Conservation (phyloP, 2,113 vertebrate species). For the Oreochromis tanganicae region DNA sequence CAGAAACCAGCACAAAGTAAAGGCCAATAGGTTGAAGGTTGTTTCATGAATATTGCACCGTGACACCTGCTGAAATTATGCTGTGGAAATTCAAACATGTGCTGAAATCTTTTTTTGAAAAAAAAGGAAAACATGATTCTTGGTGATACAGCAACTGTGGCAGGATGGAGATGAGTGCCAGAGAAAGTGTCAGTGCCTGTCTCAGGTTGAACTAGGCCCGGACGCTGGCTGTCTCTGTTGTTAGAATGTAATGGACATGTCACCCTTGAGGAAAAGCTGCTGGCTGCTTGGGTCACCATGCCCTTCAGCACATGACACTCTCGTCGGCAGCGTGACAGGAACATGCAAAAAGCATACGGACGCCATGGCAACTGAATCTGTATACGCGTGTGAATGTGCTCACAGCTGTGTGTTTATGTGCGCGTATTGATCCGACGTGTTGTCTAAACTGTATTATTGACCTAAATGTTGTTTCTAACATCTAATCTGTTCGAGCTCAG, state of each 20-base stretch:
- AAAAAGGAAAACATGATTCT: neutral
- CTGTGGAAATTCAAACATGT: slow-evolving; percentile 23
- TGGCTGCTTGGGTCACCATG: slow-evolving; percentile 45
- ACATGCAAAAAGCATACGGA: slow-evolving; percentile 56
- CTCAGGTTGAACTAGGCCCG: slow-evolving; percentile 4
- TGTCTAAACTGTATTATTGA: slow-evolving; percentile 58
- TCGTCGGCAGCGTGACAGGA: slow-evolving; percentile 37
- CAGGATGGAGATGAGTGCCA: slow-evolving; percentile 1
- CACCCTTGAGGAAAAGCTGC: slow-evolving; percentile 48
- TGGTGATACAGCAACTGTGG: neutral
- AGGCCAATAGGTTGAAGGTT: slow-evolving; percentile 35
- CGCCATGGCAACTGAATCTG: slow-evolving; percentile 49
- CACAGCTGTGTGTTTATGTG: neutral
- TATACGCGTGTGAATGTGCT: neutral
- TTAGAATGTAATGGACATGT: slow-evolving; percentile 57
- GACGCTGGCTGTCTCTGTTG: slow-evolving; percentile 33
- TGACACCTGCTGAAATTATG: slow-evolving; percentile 17
- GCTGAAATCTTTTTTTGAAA: slow-evolving; percentile 3
- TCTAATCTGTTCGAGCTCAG: slow-evolving; percentile 46
- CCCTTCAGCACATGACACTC: slow-evolving; percentile 55
- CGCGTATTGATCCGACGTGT: slow-evolving; percentile 40
- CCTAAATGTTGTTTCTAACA: slow-evolving; percentile 54
- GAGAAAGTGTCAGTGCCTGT: slow-evolving; percentile 23
- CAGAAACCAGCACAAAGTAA: slow-evolving; percentile 25
- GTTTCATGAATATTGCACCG: slow-evolving; percentile 36